Evolutionary conservation across 2,797 vertebrate genomes (phyloP), one percentile per base, ranked within the genome.

Genomic region (Clarias platycephalus): DNA sequence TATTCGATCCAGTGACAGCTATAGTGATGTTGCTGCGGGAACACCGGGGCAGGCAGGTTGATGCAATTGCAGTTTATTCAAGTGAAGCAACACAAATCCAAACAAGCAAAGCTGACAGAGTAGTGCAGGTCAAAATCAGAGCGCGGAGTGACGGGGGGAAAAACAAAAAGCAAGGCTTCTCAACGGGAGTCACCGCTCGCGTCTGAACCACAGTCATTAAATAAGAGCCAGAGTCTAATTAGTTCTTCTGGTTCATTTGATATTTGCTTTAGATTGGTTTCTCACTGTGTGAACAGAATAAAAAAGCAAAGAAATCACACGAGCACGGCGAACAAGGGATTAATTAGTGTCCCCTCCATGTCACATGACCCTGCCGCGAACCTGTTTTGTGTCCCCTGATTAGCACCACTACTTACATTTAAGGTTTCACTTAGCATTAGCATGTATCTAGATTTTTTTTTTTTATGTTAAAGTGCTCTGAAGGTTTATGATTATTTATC

Each of bases 21-120:
- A 44, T 44, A 63, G 58, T 28, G 60, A 44, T 44, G 77, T 44
- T 79, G 58, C 26, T 26, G 44, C 44, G 44, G 77, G 15, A 26
- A 49, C 24, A 63, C 22, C 7, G 5, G 57, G 76, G 15, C 76
- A 78, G 58, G 34, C 22, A 26, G 77, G 58, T 40, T 44, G 77
- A 64, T 44, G 77, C 58, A 63, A 79, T 26, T 26, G 58, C n/a
- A 63, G n/a, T 26, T 79, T 79, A 44, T 79, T 79, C 15, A 0
- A 44, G 60, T 60, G 63, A 79, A 44, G 77, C 24, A 79, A 63
- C 24, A 79, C 24, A 64, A 44, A 79, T 79, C 60, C 77, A 63
- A 49, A 79, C 60, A 79, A 63, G 60, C 77, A 79, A 49, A n/a
- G 12, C 60, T 79, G 77, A 44, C 60, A 79, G 60, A 16, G 18